Base-by-base conservation (phyloP, 2,797 vertebrate species). In the Benthosema pterotum region DNA sequence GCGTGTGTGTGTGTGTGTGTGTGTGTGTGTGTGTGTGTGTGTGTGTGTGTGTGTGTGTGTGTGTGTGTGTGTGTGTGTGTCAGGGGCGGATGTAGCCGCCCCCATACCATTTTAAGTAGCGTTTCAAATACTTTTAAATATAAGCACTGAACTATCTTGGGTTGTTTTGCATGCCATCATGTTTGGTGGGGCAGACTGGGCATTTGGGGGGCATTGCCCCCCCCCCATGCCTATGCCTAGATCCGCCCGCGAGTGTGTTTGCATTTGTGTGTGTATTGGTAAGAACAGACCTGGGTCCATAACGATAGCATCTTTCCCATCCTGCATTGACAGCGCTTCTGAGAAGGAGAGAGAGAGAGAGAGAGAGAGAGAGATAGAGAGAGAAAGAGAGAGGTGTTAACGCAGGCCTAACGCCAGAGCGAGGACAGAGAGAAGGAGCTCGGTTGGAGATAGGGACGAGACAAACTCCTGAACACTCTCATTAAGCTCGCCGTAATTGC, bases 401-500 rank as follows among this genome's bases (percentile, higher is more conserved):
- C 80, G 61, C 64, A 56, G 64, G 63, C 68, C 77, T 77, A 78
- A 84, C 78, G 70, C 75, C 65, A 73, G 71, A 66, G 73, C 45
- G 42, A 54, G 61, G 53, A 51, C 54, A 19, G 47, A 22, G 38
- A 25, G 32, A 46, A 51, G 28, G n/a, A 32, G 28, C 47, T 25
- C 47, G 19, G 59, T 15, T 45, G 49, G 57, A 85, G 87, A 86
- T 80, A 77, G 78, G 77, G 71, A 60, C 68, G 68, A 77, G 83
- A 80, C 80, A 83, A 83, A 85, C 85, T 87, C 87, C 76, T 77
- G 84, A 78, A 86, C 87, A 85, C 91, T 82, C 89, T 91, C 87
- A 90, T 93, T 93, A 93, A 87, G 86, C 80, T 67, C 15, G 85
- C 88, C 71, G 88, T 94, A 92, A 94, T 93, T 92, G 87, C 90